Evolutionary conservation across 2,113 vertebrate genomes (phyloP), one percentile per base, ranked within the genome.

Genomic region (Clarias gariepinus): DNA sequence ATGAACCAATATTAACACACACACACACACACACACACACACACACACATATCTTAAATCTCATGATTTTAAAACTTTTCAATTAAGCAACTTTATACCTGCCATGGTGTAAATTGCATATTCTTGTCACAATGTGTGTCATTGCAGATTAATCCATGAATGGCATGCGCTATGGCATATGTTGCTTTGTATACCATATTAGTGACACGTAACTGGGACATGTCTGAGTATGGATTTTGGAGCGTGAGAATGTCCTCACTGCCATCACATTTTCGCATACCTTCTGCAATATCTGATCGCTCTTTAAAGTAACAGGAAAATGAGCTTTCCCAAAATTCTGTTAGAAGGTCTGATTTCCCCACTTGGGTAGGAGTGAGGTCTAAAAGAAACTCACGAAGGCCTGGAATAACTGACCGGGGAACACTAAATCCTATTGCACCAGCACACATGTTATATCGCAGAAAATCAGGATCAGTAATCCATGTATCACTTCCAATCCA

Each of bases 181-280:
- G 92, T 90, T 28, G 94, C 94, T 88, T 95, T 95, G 83, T 94
- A 94, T 15, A 93, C 93, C 92, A 94, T 93, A 89, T 94, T 93
- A 30, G 91, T 90, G 33, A 93, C 55, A 33, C 94, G 87, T 28
- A 95, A 85, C 84, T 94, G 92, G 57, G 94, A 94, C 0, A 93
- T 94, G 85, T 95, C 94, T 5, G 89, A 93, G 80, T 95, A 95
- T 0, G 90, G 87, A 53, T 47, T 93, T 76, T 91, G 87, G 15
- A 94, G 85, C 0, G 47, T 80, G 4, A 60, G 41, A 12, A 95
- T 28, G 41, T 93, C 87, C 80, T 95, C 93, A 55, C 47, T 88
- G 53, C 93, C 93, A 83, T 94, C 87, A 87, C 95, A 95, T 55
- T 60, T 47, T 15, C 71, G 71, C 30, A 66, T 3, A 41, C 15